Conservation (phyloP, 2,113 vertebrate species). For the Istiophorus platypterus region DNA sequence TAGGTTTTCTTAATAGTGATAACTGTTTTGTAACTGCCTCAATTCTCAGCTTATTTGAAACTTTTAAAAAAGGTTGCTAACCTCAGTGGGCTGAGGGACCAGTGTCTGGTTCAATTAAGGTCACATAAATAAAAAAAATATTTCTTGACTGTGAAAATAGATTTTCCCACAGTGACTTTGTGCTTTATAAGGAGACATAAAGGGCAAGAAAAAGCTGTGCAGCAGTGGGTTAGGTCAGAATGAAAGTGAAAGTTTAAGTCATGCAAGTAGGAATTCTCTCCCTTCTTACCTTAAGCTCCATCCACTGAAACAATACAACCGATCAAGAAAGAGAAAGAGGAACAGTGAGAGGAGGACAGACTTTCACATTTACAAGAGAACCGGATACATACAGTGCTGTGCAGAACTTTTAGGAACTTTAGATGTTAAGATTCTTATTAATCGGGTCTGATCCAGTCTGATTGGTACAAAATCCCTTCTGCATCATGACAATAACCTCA, state of each 20-base stretch:
- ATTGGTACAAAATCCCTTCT: background rate
- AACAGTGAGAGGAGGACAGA: conserved; percentile 39
- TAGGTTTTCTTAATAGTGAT: background rate
- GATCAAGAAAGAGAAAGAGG: conserved; percentile 54
- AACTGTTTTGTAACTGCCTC: background rate
- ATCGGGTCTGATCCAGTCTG: background rate
- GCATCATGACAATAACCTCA: background rate
- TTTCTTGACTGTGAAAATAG: background rate
- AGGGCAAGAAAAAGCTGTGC: background rate
- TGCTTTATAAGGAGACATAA: background rate
- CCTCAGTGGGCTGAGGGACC: background rate
- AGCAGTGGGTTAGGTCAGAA: conserved; percentile 14
- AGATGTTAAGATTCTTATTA: background rate
- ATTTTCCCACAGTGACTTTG: background rate
- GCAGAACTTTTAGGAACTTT: background rate
- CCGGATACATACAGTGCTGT: conserved; percentile 3
- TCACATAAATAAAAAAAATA: background rate
- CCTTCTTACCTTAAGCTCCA: conserved; percentile 81
- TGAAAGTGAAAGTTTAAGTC: conserved; percentile 44
- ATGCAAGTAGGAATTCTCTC: conserved; percentile 37
- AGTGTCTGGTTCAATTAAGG: background rate
- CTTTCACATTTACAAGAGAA: conserved; percentile 21
- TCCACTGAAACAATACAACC: conserved; percentile 70
- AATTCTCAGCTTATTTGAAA: background rate
- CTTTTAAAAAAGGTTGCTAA: background rate